Percentiles rank a stretch among this genome's conserved stretches.
Evolutionary conservation across 92 coral and sea anemone genomes (phyloP).

Genomic region (Parazoanthus atlanticus): DNA sequence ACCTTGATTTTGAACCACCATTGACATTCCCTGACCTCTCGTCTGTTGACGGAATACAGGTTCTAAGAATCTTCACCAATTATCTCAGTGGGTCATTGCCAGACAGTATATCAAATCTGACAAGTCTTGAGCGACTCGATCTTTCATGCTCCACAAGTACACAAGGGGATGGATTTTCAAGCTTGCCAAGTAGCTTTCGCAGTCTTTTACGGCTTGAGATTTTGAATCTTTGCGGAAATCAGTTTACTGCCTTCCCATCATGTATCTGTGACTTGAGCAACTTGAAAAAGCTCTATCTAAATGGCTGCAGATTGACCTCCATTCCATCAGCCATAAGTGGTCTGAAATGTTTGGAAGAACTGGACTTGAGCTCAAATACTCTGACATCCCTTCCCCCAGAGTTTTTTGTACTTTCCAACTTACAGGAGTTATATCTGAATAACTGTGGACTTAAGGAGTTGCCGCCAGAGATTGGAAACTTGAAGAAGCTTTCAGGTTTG

Average conservation of each 20-base stretch:
- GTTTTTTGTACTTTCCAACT: conserved; percentile 64
- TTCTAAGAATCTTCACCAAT: conserved; percentile 73
- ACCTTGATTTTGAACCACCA: conserved; percentile 69
- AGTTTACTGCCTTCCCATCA: conserved; percentile 70
- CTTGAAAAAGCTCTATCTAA: conserved; percentile 75
- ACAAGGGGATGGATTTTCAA: conserved; percentile 50
- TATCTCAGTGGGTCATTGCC: conserved; percentile 61
- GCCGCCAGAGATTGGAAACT: conserved; percentile 71
- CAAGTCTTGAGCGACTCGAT: conserved; percentile 58
- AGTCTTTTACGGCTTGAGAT: conserved; percentile 52
- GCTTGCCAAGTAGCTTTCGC: conserved; percentile 66
- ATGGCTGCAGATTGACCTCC: conserved; percentile 66
- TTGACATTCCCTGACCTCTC: conserved; percentile 63
- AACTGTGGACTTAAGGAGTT: conserved; percentile 62
- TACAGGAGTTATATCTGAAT: conserved; percentile 72
- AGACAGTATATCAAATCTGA: conserved; percentile 57
- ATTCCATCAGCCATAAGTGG: conserved; percentile 66
- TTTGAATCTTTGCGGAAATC: conserved; percentile 76
- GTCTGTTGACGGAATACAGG: conserved; percentile 56
- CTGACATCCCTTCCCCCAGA: conserved; percentile 62
- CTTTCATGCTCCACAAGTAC: conserved; percentile 65
- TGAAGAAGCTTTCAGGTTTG: conserved; percentile 71
- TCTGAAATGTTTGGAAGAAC: conserved; percentile 57
- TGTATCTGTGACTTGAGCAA: conserved; percentile 61
- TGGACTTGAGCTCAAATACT: conserved; percentile 78